Percentiles rank a stretch among this genome's conserved stretches.
These are phyloP conservation scores for Neuroterus valhalla DNA, from an alignment of 1,140 invertebrate species.

Conservation along the genomic window DNA sequence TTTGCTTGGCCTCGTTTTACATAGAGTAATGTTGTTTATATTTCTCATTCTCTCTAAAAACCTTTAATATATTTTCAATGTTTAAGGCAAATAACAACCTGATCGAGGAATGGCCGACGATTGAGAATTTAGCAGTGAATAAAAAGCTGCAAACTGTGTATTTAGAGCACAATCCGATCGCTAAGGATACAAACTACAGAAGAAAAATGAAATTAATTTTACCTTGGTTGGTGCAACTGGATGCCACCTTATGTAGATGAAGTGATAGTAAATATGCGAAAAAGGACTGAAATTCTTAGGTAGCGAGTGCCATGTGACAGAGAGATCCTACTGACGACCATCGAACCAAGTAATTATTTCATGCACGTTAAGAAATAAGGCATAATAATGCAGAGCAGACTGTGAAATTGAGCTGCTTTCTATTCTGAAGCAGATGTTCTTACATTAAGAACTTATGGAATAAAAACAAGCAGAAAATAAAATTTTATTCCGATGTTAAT, in stretches of 20 bases:
- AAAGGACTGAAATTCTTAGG: not conserved
- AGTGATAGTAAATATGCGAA: constrained; percentile 33
- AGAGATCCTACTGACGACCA: too few relatives aligned
- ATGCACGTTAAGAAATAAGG: too few relatives aligned
- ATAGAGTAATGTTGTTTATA: not conserved
- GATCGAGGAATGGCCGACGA: constrained; percentile 88
- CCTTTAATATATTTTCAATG: constrained; percentile 51
- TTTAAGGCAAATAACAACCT: constrained; percentile 94
- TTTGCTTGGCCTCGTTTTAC: too few relatives aligned
- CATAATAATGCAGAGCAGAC: too few relatives aligned
- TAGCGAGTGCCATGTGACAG: not conserved
- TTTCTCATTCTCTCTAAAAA: not conserved
- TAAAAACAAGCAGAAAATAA: not conserved
- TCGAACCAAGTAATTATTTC: too few relatives aligned
- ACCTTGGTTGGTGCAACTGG: constrained; percentile 93
- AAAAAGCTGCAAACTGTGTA: constrained; percentile 93
- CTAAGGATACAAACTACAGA: constrained; percentile 89
- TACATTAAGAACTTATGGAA: constrained; percentile 16
- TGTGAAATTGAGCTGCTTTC: not conserved
- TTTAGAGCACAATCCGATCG: constrained; percentile 93
- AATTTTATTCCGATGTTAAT: constrained; percentile 15
- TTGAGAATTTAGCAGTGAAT: constrained; percentile 85
- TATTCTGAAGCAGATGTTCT: not conserved
- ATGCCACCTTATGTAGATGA: constrained; percentile 92
- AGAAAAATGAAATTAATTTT: constrained; percentile 92